A percentile compares a stretch with the other conserved stretches of the same genome.
These are phyloP conservation scores for Lasius fuliginosus DNA, from an alignment of 2,888 invertebrate species.

Conservation along the genomic window DNA sequence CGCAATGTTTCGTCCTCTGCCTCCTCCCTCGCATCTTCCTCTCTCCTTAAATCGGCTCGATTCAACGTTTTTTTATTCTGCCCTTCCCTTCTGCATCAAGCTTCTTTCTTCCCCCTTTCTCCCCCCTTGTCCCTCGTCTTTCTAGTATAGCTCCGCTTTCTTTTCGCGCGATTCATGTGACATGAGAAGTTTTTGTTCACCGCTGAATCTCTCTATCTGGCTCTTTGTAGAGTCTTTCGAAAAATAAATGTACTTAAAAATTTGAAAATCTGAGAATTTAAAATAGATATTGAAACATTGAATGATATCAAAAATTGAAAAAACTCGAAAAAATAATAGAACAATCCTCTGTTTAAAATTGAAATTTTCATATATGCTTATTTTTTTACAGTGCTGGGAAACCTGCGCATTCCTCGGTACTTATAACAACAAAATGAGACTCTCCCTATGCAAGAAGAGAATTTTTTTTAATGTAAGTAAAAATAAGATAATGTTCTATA, in stretches of 20 bases:
- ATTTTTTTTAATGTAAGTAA: background rate
- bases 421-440: background rate
- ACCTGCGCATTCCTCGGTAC: conserved; percentile 83
- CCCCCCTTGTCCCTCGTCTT: conserved; percentile 65
- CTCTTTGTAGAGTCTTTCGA: conserved; percentile 55
- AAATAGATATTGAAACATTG: background rate
- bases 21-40: conserved; percentile 59
- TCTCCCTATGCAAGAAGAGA: background rate
- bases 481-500: background rate
- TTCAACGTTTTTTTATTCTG: conserved; percentile 81
- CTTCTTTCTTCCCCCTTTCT: conserved; percentile 56
- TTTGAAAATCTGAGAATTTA: background rate
- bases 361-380: conserved; percentile 42
- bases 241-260: background rate
- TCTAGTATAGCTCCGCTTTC: conserved; percentile 62
- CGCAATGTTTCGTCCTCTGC: conserved; percentile 41
- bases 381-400: conserved; percentile 84
- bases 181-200: conserved; percentile 69
- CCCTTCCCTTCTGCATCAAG: conserved; percentile 71
- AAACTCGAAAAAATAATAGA: background rate
- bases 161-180: conserved; percentile 64
- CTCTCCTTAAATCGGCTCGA: conserved; percentile 81
- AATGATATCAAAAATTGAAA: background rate
- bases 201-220: conserved; percentile 60
- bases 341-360: background rate